Conservation (phyloP, 2,113 vertebrate species). For the Sebastes schlegelii region DNA sequence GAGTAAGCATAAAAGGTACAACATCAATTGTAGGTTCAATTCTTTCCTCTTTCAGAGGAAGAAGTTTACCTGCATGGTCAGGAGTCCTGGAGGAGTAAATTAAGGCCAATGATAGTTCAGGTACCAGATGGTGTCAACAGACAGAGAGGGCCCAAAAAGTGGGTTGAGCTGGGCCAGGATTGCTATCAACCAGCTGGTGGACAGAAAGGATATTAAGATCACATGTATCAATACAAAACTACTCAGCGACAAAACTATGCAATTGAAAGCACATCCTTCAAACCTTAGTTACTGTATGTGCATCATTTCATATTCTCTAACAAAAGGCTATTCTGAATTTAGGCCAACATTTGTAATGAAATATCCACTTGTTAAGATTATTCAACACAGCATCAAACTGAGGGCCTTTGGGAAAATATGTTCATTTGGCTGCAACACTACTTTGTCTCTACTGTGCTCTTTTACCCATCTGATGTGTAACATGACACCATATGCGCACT, state of each 20-base stretch:
- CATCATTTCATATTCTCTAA: not conserved
- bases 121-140: constrained; percentile 91
- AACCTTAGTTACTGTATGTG: not conserved
- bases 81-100: constrained; percentile 28
- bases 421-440: not conserved
- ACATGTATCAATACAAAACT: not conserved
- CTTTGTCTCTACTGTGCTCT: constrained; percentile 59
- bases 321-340: not conserved
- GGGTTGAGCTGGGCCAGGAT: constrained; percentile 97
- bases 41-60: not conserved
- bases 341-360: not conserved
- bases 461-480: constrained; percentile 45
- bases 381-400: not conserved
- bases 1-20: not conserved
- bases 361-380: not conserved
- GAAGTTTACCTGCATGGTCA: constrained; percentile 46
- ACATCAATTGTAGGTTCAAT: not conserved
- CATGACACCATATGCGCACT: constrained; percentile 21
- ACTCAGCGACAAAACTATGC: not conserved
- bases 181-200: constrained; percentile 95
- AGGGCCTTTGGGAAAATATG: not conserved
- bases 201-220: constrained; percentile 20
- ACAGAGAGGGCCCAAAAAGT: constrained; percentile 92
- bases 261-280: not conserved
- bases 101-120: constrained; percentile 90